Base-by-base conservation (phyloP, 2,113 vertebrate genomes). In the Atractosteus spatula region DNA sequence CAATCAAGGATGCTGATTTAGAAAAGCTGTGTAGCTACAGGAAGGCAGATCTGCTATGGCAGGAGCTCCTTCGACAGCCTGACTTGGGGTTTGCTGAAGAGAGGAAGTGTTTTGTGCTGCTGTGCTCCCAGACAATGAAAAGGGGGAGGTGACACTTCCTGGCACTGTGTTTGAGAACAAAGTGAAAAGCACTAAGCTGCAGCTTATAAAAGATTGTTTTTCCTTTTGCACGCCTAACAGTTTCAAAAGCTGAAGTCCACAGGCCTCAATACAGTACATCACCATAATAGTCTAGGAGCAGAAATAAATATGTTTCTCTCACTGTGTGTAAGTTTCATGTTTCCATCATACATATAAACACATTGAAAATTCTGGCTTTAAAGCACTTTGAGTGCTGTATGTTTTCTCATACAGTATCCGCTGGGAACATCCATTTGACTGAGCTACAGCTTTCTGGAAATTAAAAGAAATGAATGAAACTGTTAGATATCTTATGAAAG, bases 101-200 rank as follows among this genome's bases (percentile, higher is more conserved):
- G 17, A 75, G 73, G 73, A 75, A 75, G 62, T 66, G 73, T 41
- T 16, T 66, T 44, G 68, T 55, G 51, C 8, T 56, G 42, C 62
- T 56, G 41, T 61, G 42, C 43, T 57, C 41, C 72, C 47, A 70
- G 47, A 75, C 73, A 75, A 70, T 75, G 73, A 65, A 16, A 8
- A 4, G 29, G 57, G 68, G 73, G 68, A 65, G 68, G 73, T n/a
- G 41, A 70, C 55, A 57, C 68, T 75, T 75, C 73, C 73, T 75
- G 73, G 29, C n/a, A 56, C 5, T 56, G 68, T 70, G 65, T 63
- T 70, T 57, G 42, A 61, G 54, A 71, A 11, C 17, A 63, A 41
- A n/a, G 14, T n/a, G 57, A 16, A 59, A 59, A 59, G 57, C 13
- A 59, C 3, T 59, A 4, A 16, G 57, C n/a, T 16, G 57, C 5